Evolutionary conservation across 2,888 invertebrate genomes (phyloP).

Genomic region (Drosophila affinis): DNA sequence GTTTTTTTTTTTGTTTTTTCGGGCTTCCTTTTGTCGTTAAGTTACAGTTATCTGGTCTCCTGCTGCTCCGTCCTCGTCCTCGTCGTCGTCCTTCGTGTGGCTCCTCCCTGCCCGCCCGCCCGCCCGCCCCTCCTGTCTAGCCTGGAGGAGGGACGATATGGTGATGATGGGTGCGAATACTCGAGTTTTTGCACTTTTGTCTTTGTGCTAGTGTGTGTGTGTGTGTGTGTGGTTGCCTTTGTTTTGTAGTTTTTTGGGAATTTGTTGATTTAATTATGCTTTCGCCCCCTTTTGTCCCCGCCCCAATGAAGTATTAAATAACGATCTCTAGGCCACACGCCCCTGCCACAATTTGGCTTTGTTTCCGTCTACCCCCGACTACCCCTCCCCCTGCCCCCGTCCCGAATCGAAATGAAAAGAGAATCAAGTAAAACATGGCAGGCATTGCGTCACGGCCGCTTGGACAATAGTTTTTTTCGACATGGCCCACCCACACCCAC

Average conservation of each 20-base stretch:
- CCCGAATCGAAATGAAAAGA: slow-evolving; percentile 29
- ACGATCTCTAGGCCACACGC: slow-evolving; percentile 1
- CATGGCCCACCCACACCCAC: slow-evolving; percentile 12
- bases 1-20: slow-evolving; percentile 1
- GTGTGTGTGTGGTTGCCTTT: slow-evolving; percentile 7
- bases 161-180: slow-evolving; percentile 25
- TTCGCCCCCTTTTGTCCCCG: neutral
- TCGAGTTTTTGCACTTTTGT: slow-evolving; percentile 42
- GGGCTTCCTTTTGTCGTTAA: slow-evolving; percentile 23
- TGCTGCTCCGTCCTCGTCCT: slow-evolving; percentile 3
- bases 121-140: no score
- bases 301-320: slow-evolving; percentile 26
- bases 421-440: slow-evolving; percentile 41
- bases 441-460: slow-evolving; percentile 30
- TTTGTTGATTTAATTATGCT: slow-evolving; percentile 45
- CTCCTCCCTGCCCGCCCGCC: no score
- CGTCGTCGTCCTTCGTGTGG: neutral
- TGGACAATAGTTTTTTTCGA: slow-evolving; percentile 38
- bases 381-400: neutral
- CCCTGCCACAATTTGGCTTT: slow-evolving; percentile 45
- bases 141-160: slow-evolving; percentile 3
- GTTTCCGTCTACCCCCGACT: slow-evolving; percentile 3
- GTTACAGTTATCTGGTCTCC: slow-evolving; percentile 20
- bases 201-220: neutral
- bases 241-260: slow-evolving; percentile 44